Conservation (phyloP, 2,888 invertebrate genomes). For the Xanthia icteritia region DNA sequence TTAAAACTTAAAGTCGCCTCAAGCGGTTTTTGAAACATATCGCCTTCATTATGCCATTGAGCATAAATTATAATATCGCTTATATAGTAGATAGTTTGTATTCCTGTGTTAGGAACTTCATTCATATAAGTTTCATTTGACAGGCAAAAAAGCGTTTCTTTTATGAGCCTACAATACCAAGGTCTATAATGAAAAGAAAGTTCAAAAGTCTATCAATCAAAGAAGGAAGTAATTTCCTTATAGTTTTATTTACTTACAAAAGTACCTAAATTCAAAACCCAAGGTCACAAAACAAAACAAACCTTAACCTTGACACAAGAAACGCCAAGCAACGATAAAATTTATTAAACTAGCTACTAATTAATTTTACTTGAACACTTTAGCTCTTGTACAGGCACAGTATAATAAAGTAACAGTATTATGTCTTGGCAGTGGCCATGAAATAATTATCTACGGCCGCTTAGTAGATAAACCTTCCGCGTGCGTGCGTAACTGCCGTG, state of each 20-base stretch:
- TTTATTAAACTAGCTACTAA: slow-evolving; percentile 8
- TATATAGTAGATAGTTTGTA: neutral
- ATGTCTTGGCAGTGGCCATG: too few species aligned
- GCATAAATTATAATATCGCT: neutral
- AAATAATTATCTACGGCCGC: too few species aligned
- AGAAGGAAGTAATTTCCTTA: neutral
- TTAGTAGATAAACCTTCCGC: too few species aligned
- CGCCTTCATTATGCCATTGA: neutral
- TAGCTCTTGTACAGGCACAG: neutral
- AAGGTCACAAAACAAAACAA: slow-evolving; percentile 22
- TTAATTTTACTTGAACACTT: slow-evolving; percentile 13
- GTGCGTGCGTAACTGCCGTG: too few species aligned
- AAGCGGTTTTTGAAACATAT: slow-evolving; percentile 3
- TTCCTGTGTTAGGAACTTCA: neutral
- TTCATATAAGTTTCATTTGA: neutral
- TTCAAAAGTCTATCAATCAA: slow-evolving; percentile 7
- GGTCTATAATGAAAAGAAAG: too few species aligned
- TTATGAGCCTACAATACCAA: neutral
- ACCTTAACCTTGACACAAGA: slow-evolving; percentile 37
- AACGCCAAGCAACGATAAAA: slow-evolving; percentile 31
- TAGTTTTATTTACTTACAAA: neutral
- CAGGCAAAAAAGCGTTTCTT: neutral
- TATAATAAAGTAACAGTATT: too few species aligned
- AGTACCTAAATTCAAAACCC: slow-evolving; percentile 9
- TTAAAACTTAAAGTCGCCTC: slow-evolving; percentile 13